Base-by-base conservation (phyloP, 2,113 vertebrate species). In the Rutilus rutilus region DNA sequence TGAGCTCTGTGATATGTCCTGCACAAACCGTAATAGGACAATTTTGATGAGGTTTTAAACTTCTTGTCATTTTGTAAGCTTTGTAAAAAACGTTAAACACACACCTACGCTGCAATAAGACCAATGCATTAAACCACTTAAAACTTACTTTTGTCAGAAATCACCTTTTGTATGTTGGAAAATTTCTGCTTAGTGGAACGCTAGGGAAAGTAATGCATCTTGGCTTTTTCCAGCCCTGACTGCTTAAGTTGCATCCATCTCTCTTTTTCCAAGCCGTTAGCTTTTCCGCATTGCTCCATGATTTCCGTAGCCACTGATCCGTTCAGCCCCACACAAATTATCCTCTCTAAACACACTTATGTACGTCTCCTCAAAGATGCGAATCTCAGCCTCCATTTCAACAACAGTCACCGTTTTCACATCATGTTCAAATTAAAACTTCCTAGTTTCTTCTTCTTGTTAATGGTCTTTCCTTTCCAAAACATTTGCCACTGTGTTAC, bases 201-300 rank as follows among this genome's bases (percentile, higher is more conserved):
- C 6, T 8, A 8, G 8, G 25, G 54, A 21, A 77, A 5, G 47
- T 77, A 54, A 77, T 54, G 14, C 15, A 33, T 54, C 45, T 77
- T 21, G 27, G 50, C 21, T 36, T 78, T 78, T 57, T 78, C 75
- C 76, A 78, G 54, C 19, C 76, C 21, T 78, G 77, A 39, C 36
- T 59, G 33, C 14, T 60, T 60, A 60, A 79, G 12, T 15, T 79
- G 77, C 6, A 12, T 60, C 77, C 25, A 25, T 60, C 54, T 78
- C 77, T 60, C 77, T 39, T 36, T 45, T 62, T 79, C 77, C 77
- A 79, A 60, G 77, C 60, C 77, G 62, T 79, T 62, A 42, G 30
- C 30, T 25, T 79, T 78, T 60, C 11, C n/a, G 6, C 14, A 79
- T 79, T 39, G 77, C 54, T 60, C 33, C 77, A 42, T 39, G 54